Base-by-base conservation (phyloP, 1,140 invertebrate species). In the Chlorops oryzae region DNA sequence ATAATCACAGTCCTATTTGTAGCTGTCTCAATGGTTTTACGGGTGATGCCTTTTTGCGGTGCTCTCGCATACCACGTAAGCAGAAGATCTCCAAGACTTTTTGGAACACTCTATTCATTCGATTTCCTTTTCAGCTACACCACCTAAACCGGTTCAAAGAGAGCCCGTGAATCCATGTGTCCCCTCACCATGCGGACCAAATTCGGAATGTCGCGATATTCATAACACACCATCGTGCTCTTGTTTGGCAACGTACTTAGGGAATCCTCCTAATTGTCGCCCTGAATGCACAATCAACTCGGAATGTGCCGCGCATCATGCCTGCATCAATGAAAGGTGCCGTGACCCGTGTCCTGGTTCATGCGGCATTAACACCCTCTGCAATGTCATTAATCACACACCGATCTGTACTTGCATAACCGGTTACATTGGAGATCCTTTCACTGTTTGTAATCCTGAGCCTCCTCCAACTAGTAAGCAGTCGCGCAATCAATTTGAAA, bases 211-310 rank as follows among this genome's bases (percentile, higher is more conserved):
- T 62, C 76, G 83, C 32, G 79, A 78, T 40, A 71, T 83, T 12
- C 81, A 87, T 53, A 82, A 79, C 18, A 84, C 87, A 49, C 87
- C 87, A 5, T 85, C 88, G 6, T 92, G 89, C 59, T 84, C 86
- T 2, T 92, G 88, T 64, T 78, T 84, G 55, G 72, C 74, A 17
- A 84, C 81, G 39, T 90, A 84, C 59, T 75, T 88, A 45, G 88
- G 88, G 5, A 79, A 81, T 3, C 87, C 87, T 40, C 88, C 88
- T 13, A 78, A 76, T 24, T 91, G 88, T 67, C 78, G 86, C 50
- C 87, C 88, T 0, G 88, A 92, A 72, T 92, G 89, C 61, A 80
- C 87, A 20, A 82, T 87, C 21, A 90, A 86, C 65, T 82, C 85
- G 0, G 89, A 92, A 65, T 93, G 90, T 67, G 74, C 84, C 1